A percentile compares a stretch with the other conserved stretches of the same genome.
Evolutionary conservation across 2,113 vertebrate genomes (phyloP).

Genomic region (Carlito syrichta): DNA sequence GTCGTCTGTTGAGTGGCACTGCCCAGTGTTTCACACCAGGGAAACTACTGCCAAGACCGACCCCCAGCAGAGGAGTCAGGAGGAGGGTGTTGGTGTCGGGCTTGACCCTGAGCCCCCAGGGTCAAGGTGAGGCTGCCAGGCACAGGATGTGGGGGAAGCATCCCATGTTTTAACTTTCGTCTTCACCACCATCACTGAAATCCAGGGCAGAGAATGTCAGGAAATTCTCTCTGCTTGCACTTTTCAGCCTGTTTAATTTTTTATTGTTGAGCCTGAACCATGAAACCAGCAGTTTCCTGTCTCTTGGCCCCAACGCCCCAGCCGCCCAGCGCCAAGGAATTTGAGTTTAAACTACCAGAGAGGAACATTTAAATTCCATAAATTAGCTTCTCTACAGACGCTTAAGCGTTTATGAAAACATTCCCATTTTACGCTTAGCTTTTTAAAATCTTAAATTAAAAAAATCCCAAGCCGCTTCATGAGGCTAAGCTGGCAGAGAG

Average conservation of each 20-base stretch:
- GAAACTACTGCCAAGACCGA: background rate
- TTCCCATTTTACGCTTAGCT: slow-evolving; percentile 60
- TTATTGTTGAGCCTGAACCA: slow-evolving; percentile 53
- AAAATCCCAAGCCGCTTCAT: background rate
- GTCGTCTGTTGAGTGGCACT: too few species aligned
- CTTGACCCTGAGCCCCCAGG: rapidly evolving
- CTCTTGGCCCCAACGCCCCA: background rate
- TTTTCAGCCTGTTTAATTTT: slow-evolving; percentile 57
- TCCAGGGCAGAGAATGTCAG: background rate
- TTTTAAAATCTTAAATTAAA: slow-evolving; percentile 53
- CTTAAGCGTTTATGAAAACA: slow-evolving; percentile 72
- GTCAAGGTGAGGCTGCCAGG: background rate
- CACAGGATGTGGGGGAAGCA: background rate
- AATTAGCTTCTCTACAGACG: slow-evolving; percentile 70
- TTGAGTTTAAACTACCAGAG: background rate
- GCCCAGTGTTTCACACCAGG: too few species aligned
- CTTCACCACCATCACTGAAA: background rate
- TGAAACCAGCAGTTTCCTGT: slow-evolving; percentile 40
- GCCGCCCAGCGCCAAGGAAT: background rate
- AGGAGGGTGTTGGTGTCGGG: rapidly evolving
- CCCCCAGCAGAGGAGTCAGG: background rate
- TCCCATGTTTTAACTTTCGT: background rate
- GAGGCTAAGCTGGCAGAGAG: slow-evolving; percentile 41
- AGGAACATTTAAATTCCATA: slow-evolving; percentile 68
- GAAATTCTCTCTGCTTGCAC: slow-evolving; percentile 33